Evolutionary conservation across 2,113 vertebrate genomes (phyloP).

Genomic region (Merops nubicus): DNA sequence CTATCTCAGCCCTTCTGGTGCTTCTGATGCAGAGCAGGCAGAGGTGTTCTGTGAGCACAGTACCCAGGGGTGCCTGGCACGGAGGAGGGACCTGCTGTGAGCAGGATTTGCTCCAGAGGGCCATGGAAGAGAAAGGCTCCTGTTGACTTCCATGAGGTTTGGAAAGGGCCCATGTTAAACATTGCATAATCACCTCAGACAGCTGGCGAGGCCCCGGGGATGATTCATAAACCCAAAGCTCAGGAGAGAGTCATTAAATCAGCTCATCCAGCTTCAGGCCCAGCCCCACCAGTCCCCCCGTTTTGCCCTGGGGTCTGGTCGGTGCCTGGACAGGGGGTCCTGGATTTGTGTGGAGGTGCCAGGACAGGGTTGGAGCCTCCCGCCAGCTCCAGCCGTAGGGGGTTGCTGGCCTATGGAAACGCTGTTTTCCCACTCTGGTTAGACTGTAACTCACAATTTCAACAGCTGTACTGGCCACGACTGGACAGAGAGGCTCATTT

Average conservation of each 20-base stretch:
- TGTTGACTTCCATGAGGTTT: constrained; percentile 41
- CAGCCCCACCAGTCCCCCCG: background rate
- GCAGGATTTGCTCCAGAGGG: background rate
- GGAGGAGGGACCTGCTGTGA: background rate
- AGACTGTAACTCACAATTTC: background rate
- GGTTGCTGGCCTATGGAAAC: fast-evolving
- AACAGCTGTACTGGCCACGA: background rate
- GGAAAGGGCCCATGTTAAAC: constrained; percentile 57
- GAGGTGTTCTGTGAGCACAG: background rate
- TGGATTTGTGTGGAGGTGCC: background rate
- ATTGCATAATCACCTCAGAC: constrained; percentile 51
- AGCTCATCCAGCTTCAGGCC: background rate
- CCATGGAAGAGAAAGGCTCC: constrained; percentile 32
- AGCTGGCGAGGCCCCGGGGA: constrained; percentile 33
- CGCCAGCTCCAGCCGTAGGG: fast-evolving
- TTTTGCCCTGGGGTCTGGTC: background rate
- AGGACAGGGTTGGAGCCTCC: background rate
- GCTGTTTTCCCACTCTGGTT: fast-evolving
- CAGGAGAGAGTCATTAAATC: constrained; percentile 31
- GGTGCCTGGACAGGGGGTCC: background rate
- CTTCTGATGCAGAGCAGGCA: background rate
- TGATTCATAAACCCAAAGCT: constrained; percentile 29
- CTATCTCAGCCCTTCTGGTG: background rate
- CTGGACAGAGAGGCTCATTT: constrained; percentile 24
- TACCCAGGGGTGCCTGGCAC: background rate